These are phyloP conservation scores for Peromyscus attwateri DNA, from an alignment of 2,797 vertebrate species.

Conservation along the genomic window DNA sequence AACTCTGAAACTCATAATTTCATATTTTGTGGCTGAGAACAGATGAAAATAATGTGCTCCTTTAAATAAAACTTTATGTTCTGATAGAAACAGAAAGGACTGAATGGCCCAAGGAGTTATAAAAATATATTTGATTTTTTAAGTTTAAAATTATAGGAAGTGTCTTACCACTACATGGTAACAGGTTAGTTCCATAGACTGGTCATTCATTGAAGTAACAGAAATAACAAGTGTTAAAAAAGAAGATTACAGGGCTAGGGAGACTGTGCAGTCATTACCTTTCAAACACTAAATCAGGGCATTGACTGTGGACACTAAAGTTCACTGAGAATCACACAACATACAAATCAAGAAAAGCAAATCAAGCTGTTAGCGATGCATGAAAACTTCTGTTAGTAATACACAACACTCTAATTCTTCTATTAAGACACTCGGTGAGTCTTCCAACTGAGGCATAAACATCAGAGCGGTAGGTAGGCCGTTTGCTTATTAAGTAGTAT, in stretches of 20 bases:
- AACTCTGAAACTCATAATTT: neutral
- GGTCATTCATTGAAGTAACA: constrained; percentile 37
- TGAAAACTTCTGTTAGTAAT: constrained; percentile 14
- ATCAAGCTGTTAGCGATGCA: neutral
- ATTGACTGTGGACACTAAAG: neutral
- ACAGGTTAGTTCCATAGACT: neutral
- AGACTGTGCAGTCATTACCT: neutral
- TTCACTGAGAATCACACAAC: constrained; percentile 42
- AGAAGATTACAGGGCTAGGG: neutral
- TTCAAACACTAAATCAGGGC: constrained; percentile 48
- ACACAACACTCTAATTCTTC: constrained; percentile 10
- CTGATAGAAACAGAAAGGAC: constrained; percentile 25
- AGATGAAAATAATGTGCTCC: neutral
- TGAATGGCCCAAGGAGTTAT: neutral
- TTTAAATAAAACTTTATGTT: constrained; percentile 50
- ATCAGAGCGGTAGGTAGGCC: constrained; percentile 1
- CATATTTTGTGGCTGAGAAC: neutral
- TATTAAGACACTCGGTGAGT: constrained; percentile 19
- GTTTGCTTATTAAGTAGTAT: constrained; percentile 46
- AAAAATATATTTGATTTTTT: constrained; percentile 39
- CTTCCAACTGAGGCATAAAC: constrained; percentile 16
- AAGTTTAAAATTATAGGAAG: constrained; percentile 46
- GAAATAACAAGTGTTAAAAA: constrained; percentile 35
- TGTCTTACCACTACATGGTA: neutral
- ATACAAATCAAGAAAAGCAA: constrained; percentile 16